phyloP scores from a whole-genome alignment of 2,797 vertebrate species.

The Emydoidea blandingii region DNA sequence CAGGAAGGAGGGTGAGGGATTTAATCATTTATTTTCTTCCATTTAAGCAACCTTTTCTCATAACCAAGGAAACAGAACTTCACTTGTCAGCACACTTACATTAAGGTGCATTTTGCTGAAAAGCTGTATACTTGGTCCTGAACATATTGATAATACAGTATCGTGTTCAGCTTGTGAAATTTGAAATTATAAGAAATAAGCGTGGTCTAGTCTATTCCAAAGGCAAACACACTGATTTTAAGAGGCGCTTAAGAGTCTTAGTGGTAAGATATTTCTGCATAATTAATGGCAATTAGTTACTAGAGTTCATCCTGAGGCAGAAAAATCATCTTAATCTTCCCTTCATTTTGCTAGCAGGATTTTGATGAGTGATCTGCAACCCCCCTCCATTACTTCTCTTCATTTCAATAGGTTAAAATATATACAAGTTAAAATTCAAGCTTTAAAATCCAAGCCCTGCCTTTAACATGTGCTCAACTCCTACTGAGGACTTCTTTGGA shows the following conservation, averaged over 20 bases:
- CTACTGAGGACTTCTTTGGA: too few species aligned
- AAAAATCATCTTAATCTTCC: neutral
- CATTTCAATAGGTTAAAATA: rapidly evolving
- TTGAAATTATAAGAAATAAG: neutral
- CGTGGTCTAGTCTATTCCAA: neutral
- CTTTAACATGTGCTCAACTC: too few species aligned
- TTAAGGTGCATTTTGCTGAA: neutral
- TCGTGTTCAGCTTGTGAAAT: neutral
- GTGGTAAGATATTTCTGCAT: rapidly evolving
- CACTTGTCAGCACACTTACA: neutral
- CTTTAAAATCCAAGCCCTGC: too few species aligned
- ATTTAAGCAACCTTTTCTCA: neutral
- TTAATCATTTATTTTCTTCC: neutral
- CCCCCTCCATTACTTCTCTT: neutral
- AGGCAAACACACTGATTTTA: neutral
- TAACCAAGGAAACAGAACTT: neutral
- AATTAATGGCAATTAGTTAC: neutral
- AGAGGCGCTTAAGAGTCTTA: neutral
- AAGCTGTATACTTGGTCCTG: neutral
- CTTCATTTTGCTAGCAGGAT: neutral
- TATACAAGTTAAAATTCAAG: neutral
- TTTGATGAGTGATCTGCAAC: neutral
- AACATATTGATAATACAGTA: neutral
- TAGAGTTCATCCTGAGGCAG: neutral
- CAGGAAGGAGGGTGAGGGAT: neutral